Conservation (phyloP, 2,113 vertebrate genomes). For the Condylura cristata region DNA sequence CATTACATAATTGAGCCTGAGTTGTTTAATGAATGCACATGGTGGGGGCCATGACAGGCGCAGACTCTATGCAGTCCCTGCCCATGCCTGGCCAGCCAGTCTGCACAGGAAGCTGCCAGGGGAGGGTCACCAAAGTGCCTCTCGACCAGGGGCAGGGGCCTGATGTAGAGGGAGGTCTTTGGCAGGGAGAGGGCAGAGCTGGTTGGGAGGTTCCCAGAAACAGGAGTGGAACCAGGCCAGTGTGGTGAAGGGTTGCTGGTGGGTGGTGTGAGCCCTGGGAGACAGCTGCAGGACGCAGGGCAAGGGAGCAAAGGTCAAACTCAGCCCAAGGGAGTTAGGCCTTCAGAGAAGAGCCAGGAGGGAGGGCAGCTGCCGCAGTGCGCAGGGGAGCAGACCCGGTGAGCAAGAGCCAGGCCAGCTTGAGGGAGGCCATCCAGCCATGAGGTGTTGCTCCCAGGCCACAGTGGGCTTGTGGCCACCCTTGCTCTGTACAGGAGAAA, state of each 20-base stretch:
- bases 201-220: background rate
- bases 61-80: background rate
- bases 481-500: no score
- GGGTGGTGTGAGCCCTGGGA: background rate
- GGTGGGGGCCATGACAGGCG: no score
- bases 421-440: background rate
- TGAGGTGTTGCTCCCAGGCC: background rate
- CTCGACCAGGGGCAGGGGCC: background rate
- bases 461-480: background rate
- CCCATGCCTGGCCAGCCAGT: background rate
- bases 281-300: no score
- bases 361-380: no score
- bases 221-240: background rate
- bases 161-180: fast-evolving
- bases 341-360: background rate
- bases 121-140: fast-evolving
- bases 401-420: fast-evolving
- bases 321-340: no score
- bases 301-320: background rate
- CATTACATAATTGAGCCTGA: slow-evolving; percentile 64
- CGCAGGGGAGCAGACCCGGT: no score
- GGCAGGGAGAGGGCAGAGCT: background rate
- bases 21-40: slow-evolving; percentile 51
- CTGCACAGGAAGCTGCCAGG: background rate
- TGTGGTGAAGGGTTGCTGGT: background rate